A percentile compares a stretch with the other conserved stretches of the same genome.
Evolutionary conservation across 2,888 invertebrate species (phyloP).

Genomic region (Hymenopus coronatus): DNA sequence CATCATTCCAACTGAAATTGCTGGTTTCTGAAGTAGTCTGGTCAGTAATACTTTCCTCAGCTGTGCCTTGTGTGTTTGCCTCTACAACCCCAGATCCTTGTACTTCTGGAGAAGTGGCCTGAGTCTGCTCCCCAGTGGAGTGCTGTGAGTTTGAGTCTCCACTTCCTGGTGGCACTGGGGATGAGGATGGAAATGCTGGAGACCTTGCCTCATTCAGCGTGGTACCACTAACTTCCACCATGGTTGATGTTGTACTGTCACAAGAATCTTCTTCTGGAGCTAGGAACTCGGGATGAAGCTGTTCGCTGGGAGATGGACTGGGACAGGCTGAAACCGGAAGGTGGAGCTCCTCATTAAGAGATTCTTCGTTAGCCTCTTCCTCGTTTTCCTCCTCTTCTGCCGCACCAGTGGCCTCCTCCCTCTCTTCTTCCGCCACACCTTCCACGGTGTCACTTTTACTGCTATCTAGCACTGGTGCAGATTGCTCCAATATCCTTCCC

Average conservation of each 20-base stretch:
- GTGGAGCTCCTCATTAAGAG: slow-evolving; percentile 21
- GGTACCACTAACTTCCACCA: slow-evolving; percentile 24
- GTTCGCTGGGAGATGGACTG: slow-evolving; percentile 29
- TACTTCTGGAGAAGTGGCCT: background rate
- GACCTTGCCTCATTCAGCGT: slow-evolving; percentile 19
- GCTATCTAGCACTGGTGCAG: background rate
- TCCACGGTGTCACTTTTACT: slow-evolving; percentile 23
- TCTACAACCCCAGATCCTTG: slow-evolving; percentile 4
- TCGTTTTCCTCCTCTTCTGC: slow-evolving; percentile 31
- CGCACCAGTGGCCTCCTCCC: slow-evolving; percentile 39
- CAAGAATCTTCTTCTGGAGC: slow-evolving; percentile 11
- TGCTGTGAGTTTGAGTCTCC: slow-evolving; percentile 3
- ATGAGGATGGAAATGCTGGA: slow-evolving; percentile 25
- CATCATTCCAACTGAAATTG: slow-evolving; percentile 18
- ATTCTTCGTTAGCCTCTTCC: background rate
- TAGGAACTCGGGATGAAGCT: slow-evolving; percentile 27
- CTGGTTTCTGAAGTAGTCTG: background rate
- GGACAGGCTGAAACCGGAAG: slow-evolving; percentile 2
- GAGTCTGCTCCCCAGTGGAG: background rate
- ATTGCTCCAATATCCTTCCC: slow-evolving; percentile 10
- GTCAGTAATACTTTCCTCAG: background rate
- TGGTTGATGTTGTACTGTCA: slow-evolving; percentile 14
- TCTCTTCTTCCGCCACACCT: slow-evolving; percentile 38
- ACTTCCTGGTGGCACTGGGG: slow-evolving; percentile 17
- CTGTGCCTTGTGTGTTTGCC: background rate